Evolutionary conservation across 2,888 invertebrate genomes (phyloP), one percentile per base, ranked within the genome.

Genomic region (Julus scandinavius): DNA sequence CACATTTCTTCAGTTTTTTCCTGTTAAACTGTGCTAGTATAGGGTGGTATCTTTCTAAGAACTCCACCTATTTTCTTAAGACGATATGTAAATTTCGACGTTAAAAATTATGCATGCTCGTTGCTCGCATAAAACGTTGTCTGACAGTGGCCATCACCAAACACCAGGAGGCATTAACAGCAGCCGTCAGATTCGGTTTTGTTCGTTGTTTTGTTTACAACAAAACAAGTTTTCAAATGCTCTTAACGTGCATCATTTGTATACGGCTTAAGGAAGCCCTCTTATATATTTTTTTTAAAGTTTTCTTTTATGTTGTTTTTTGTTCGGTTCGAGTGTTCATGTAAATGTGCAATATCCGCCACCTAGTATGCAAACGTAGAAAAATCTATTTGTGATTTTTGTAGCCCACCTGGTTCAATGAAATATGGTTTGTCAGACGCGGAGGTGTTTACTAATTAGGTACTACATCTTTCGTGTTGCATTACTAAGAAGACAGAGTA

Each of bases 391-490:
- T 9, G 54, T 15, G 54, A 54, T 54, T 9, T 54, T 54, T 15
- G 9, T 54, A 54, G 15, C 54, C 54, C 54, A 54, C 54, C 54
- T 54, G 54, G 54, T 54, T 54, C 13, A 54, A 54, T 54, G 54
- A 54, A 54, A 54, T 54, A 54, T 54, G 54, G 54, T 54, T 54
- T 54, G 54, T 54, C 54, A 54, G 54, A 11, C 54, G 54, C 11
- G 2, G 15, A 54, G 54, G 54, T 54, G 54, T 54, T 54, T 54
- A 54, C 54, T 54, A 54, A 54, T 54, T 54, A 54, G 54, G 11
- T 54, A 54, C 54, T 54, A 54, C 54, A 54, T 54, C 54, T 63
- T 63, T 63, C 63, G 63, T n/a, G 63, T 17, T 63, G 63, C 63
- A 63, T 63, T 63, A 63, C 17, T 17, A 17, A 63, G 63, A 63